Base-by-base conservation (phyloP, 2,888 invertebrate species). In the Andrena chrysosceles region DNA sequence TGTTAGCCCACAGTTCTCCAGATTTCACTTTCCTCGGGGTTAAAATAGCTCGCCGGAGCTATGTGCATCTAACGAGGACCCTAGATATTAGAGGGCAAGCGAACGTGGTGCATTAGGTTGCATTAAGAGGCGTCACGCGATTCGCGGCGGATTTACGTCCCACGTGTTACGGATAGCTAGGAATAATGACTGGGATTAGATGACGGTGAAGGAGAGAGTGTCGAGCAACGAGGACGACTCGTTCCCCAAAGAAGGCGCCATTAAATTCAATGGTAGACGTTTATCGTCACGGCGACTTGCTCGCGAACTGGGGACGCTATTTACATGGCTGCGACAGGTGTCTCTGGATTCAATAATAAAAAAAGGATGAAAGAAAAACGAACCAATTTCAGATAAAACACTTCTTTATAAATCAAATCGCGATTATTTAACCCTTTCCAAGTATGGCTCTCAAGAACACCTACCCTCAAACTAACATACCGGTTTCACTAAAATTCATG, bases 61-160 rank as follows among this genome's bases (percentile, higher is more conserved):
- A 67, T 23, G 77, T 42, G 23, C 31, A n/a, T 13, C 71, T 67
- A 77, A 77, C 66, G 67, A 77, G 67, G 54, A 7, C 16, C 60
- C 16, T 42, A 35, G 77, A 42, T 67, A 77, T 62, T 49, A 42
- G 42, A 64, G 42, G 59, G 66, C 35, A 52, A 31, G 20, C 26
- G 26, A 16, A 10, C 35, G 31, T 48, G 49, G 66, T 77, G 77
- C 67, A 70, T 70, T 70, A 59, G 59, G 42, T 31, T 42, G 31
- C 77, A 60, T 77, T 77, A 67, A 67, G 66, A 48, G 42, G 69
- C 69, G 35, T 70, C 69, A 70, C 69, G 69, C 69, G 59, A 70
- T 59, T 70, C 59, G 56, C 59, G n/a, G 69, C 13, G 52, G 67
- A 67, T 77, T 60, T 66, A 49, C 77, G 16, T 59, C 77, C 66